Evolutionary conservation across 2,888 invertebrate species (phyloP), one percentile per base, ranked within the genome.

Genomic region (Spodoptera exigua): DNA sequence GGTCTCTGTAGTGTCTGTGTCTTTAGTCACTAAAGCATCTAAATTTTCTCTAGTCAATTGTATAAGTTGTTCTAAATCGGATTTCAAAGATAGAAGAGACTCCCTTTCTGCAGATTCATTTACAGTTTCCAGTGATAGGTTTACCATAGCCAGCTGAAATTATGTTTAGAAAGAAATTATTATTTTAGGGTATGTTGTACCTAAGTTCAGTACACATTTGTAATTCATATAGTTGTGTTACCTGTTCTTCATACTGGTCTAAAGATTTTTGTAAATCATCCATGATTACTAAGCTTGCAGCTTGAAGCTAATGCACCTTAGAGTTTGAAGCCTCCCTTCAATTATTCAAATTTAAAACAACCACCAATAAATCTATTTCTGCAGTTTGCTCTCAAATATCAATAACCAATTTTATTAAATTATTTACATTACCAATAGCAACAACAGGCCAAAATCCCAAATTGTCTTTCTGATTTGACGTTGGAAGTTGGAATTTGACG

Each of bases 51-150:
- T 92, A 0, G 97, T 97, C 37, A 97, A 88, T n/a, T 94, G 92
- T 51, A 97, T 95, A 0, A 97, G 91, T 84, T 97, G 96, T 70
- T 95, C 88, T 40, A 97, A 91, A 80, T 97, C 96, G 17, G 95
- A 93, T 79, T 95, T 95, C 11, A 97, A 88, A 43, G 95, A 93
- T 47, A 95, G 65, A 17, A 97, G 88, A 27, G 96, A 95, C 45
- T 95, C 92, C 39, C 93, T 94, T 69, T 95, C 95, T 1, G 90
- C 87, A 16, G 90, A 92, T 61, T 93, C 88, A 13, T 90, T 78
- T 11, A 93, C 90, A 14, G 82, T 83, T 60, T 87, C 83, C 12
- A 97, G 81, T 4, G 96, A 95, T 74, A 95, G 88, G 68, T 95
- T 93, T 11, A 97, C 96, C 89, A 96, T 95, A 18, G 89, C 79